Conservation (phyloP, 2,888 invertebrate species). For the Plagodis dolabraria region DNA sequence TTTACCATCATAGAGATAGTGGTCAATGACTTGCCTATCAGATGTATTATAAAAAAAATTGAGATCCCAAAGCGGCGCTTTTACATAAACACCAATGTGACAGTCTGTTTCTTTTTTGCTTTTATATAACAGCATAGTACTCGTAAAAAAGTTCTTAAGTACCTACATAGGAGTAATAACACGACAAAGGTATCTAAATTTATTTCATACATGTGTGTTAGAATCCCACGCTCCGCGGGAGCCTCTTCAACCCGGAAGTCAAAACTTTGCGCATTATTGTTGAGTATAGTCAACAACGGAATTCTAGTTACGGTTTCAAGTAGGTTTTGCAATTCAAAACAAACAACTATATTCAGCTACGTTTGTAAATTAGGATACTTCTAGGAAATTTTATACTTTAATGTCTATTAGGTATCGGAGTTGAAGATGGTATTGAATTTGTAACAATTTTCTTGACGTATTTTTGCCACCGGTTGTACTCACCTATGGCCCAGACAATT, state of each 20-base stretch:
- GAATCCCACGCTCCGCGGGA: constrained; percentile 41
- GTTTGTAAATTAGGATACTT: constrained; percentile 20
- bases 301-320: constrained; percentile 26
- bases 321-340: constrained; percentile 17
- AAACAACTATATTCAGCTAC: constrained; percentile 17
- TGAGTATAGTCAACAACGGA: constrained; percentile 46
- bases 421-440: neutral
- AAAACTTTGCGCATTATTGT: constrained; percentile 56
- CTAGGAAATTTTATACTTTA: constrained; percentile 8
- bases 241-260: constrained; percentile 49
- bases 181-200: constrained; percentile 48
- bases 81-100: too few relatives aligned
- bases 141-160: too few relatives aligned
- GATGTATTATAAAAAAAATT: too few relatives aligned
- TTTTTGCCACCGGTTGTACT: constrained; percentile 42
- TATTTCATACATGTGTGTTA: constrained; percentile 48
- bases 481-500: constrained; percentile 36
- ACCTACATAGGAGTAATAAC: constrained; percentile 49
- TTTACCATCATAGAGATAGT: too few relatives aligned
- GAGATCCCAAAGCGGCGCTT: too few relatives aligned
- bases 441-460: constrained; percentile 22
- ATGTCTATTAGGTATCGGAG: neutral
- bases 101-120: too few relatives aligned
- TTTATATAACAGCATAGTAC: too few relatives aligned
- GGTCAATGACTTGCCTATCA: too few relatives aligned